A percentile compares a stretch with the other conserved stretches of the same genome.
Conservation (phyloP, 2,113 vertebrate genomes). For the Catagonus wagneri region DNA sequence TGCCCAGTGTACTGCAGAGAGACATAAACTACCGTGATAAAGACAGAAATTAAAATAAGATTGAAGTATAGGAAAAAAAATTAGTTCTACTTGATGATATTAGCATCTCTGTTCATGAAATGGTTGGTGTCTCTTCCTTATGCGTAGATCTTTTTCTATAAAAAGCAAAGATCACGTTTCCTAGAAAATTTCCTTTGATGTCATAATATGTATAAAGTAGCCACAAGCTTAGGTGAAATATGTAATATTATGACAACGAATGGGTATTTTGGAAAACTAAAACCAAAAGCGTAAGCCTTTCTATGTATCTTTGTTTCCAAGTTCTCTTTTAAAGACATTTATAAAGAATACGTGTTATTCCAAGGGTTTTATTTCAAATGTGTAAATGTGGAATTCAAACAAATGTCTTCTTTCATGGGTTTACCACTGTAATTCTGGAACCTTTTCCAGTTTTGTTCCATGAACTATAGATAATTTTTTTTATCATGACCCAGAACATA, state of each 20-base stretch:
- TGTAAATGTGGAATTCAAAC: background rate
- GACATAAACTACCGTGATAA: slow-evolving; percentile 40
- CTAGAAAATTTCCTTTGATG: background rate
- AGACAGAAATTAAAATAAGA: slow-evolving; percentile 31
- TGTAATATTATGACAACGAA: background rate
- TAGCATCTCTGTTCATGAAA: background rate
- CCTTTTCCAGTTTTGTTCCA: background rate
- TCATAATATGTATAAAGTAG: background rate
- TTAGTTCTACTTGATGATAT: background rate
- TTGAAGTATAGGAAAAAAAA: background rate
- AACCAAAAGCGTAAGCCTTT: background rate
- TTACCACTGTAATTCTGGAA: slow-evolving; percentile 17
- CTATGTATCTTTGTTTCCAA: background rate
- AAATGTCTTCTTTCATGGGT: background rate
- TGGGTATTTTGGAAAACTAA: background rate
- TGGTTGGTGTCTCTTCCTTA: background rate
- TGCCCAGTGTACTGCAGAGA: background rate
- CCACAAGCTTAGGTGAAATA: background rate
- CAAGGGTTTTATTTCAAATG: slow-evolving; percentile 14
- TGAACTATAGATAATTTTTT: background rate
- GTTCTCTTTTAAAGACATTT: slow-evolving; percentile 9
- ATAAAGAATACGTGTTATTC: background rate
- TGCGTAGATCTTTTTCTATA: background rate
- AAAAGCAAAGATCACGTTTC: background rate
- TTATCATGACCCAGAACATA: background rate